Base-by-base conservation (phyloP, 2,113 vertebrate genomes). In the Alces alces region DNA sequence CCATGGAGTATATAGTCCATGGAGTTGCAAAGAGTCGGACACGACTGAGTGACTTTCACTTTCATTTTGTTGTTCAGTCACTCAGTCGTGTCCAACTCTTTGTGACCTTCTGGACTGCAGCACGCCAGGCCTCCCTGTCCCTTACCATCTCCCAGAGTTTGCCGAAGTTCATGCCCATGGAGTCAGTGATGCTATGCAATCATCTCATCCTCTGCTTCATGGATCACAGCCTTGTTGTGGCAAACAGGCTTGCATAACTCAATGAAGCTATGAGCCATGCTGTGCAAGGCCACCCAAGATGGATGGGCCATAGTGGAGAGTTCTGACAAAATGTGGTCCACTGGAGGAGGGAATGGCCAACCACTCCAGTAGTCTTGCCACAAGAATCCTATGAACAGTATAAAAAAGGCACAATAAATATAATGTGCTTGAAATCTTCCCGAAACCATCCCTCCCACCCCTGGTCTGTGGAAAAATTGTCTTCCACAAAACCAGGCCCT, bases 21-120 rank as follows among this genome's bases (percentile, higher is more conserved):
- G n/a, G 66, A 10, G 21, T 39, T 5, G 0, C 66, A 39, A 39
- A 12, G 66, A 39, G 66, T 39, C 1, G 0, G 36, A 23, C 66
- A 73, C 2, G 2, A 73, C 66, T 39, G 10, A 73, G n/a, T 23
- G 66, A 25, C 36, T 73, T 39, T 23, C 66, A 23, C 66, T 70
- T 70, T 73, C 66, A 76, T 76, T 43, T 76, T 27, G 23, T 76
- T 76, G 70, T 76, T 76, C 23, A 76, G 39, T 76, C 39, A 76
- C 23, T 43, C 27, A 76, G 23, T 76, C 12, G 2, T 43, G 23
- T 76, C 39, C 70, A 43, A 43, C 39, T 76, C 39, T 43, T 76
- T 76, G 39, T 43, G 39, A 76, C 23, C 39, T 43, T 39, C 36
- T 76, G 70, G 39, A 43, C 70, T 76, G 12, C 70, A 76, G 70